Conservation (phyloP, 2,888 invertebrate species). For the Drosophila conformis region DNA sequence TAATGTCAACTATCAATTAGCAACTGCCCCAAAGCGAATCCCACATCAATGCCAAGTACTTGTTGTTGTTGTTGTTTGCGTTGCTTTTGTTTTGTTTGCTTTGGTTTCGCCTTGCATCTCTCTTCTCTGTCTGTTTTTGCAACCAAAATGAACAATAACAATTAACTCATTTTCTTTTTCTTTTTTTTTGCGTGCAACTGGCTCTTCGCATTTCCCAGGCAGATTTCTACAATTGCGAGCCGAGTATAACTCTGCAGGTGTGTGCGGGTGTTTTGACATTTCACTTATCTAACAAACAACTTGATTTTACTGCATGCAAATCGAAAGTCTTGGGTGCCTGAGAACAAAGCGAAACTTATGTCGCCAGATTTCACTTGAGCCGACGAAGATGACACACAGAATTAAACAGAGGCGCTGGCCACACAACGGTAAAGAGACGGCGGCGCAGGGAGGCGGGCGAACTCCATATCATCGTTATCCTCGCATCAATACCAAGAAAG, state of each 20-base stretch:
- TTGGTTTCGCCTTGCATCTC: conserved; percentile 32
- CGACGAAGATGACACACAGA: neutral
- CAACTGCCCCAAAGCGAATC: conserved; percentile 2
- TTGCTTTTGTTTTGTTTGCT: conserved; percentile 13
- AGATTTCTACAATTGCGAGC: conserved; percentile 36
- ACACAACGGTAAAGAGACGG: conserved; percentile 13
- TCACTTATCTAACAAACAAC: conserved; percentile 49
- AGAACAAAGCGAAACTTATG: conserved; percentile 51
- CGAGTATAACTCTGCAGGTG: neutral
- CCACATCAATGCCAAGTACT: conserved; percentile 45
- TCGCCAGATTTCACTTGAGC: conserved; percentile 35
- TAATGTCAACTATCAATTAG: conserved; percentile 13
- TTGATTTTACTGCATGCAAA: conserved; percentile 51
- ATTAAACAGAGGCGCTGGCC: neutral
- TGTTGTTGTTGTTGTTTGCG: conserved; percentile 29
- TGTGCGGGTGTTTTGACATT: conserved; percentile 18
- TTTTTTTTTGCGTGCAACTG: conserved; percentile 8
- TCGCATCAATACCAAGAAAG: too few relatives aligned
- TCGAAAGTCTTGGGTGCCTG: conserved; percentile 48
- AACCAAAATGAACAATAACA: conserved; percentile 45
- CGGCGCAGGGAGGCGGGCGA: too few relatives aligned
- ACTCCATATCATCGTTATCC: too few relatives aligned
- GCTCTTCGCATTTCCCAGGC: conserved; percentile 25
- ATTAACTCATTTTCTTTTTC: conserved; percentile 41
- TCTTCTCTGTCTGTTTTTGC: neutral